phyloP scores from a whole-genome alignment of 1,140 invertebrate genomes.

The Lethocerus indicus region DNA sequence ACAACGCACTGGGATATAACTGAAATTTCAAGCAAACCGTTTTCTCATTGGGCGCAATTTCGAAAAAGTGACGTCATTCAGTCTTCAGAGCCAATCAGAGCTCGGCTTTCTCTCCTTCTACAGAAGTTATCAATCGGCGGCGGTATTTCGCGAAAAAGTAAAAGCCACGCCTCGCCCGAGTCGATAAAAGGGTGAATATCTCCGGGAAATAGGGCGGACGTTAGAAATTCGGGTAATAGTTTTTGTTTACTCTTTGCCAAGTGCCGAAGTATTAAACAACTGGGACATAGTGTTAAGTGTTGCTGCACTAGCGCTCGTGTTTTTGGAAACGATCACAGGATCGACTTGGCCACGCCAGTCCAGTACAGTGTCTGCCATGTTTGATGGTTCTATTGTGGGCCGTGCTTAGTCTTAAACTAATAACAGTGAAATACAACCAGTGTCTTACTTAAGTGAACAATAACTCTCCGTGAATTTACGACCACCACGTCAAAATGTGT shows the following conservation, averaged over 20 bases:
- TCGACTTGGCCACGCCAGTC: constrained; percentile 13
- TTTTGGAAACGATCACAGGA: constrained; percentile 1
- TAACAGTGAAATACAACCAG: constrained; percentile 6
- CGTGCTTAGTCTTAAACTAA: constrained; percentile 6
- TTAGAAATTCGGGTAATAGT: neutral
- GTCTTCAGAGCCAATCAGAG: constrained; percentile 3
- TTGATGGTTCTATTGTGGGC: constrained; percentile 9
- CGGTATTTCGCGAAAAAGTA: no score
- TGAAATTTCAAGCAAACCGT: no score
- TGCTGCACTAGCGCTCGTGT: constrained; percentile 7
- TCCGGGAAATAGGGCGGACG: neutral
- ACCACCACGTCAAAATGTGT: neutral
- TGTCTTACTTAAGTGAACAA: constrained; percentile 2
- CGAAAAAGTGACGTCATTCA: neutral
- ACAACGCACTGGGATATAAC: no score
- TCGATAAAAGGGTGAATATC: neutral
- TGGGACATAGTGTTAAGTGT: constrained; percentile 1
- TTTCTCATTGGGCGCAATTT: neutral
- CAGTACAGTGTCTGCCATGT: constrained; percentile 16
- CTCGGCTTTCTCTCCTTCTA: no score
- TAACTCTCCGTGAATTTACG: no score
- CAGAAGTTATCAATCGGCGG: no score
- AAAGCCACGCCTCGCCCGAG: no score
- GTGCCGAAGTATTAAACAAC: neutral
- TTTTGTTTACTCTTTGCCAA: neutral